phyloP scores from a whole-genome alignment of 2,797 vertebrate genomes.

The Falco novaeseelandiae region DNA sequence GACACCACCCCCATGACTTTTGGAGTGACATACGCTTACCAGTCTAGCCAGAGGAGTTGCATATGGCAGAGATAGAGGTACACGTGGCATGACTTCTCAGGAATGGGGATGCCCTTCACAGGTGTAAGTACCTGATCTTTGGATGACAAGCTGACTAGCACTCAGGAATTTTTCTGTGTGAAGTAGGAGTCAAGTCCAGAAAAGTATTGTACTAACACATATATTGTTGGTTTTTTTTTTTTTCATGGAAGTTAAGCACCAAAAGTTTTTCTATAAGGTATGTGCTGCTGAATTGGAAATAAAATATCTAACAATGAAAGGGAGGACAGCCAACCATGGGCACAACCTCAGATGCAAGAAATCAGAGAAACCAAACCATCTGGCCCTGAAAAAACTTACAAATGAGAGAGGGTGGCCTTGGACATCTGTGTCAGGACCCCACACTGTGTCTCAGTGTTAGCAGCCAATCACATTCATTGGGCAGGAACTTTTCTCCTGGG shows the following conservation, averaged over 20 bases:
- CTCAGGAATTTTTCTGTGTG: background rate
- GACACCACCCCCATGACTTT: fast-evolving
- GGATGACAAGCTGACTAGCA: background rate
- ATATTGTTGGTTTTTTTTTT: background rate
- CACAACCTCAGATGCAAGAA: background rate
- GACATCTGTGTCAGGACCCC: background rate
- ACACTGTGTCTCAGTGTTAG: background rate
- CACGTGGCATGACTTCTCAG: background rate
- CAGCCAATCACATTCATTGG: background rate
- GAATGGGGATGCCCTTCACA: background rate
- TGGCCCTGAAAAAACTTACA: background rate
- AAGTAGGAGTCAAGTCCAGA: background rate
- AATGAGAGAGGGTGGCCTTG: background rate
- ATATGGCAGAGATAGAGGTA: background rate
- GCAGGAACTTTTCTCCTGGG: background rate
- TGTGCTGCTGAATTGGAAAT: background rate
- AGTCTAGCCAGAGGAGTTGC: background rate
- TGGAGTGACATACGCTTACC: background rate
- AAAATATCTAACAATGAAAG: background rate
- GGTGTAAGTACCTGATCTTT: background rate
- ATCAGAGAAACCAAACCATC: background rate
- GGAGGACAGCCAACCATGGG: background rate
- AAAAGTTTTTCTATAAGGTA: background rate
- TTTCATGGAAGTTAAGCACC: background rate
- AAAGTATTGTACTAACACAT: background rate